These are phyloP conservation scores for Eleginops maclovinus DNA, from an alignment of 2,113 vertebrate genomes.

Conservation along the genomic window DNA sequence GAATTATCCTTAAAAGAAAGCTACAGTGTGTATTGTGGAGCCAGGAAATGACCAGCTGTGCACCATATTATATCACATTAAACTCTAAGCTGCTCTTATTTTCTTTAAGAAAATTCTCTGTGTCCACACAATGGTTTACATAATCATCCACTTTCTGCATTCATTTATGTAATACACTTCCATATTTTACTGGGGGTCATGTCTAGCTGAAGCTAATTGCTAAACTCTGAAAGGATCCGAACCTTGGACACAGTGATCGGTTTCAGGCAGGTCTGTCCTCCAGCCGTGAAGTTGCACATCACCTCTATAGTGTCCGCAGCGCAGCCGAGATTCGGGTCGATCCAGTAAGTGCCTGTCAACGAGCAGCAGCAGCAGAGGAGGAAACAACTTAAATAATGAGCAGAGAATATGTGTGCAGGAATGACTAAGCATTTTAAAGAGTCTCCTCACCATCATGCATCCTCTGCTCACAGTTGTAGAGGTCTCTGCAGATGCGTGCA, in stretches of 20 bases:
- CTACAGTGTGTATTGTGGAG: constrained; percentile 5
- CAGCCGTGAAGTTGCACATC: constrained; percentile 92
- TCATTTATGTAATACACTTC: constrained; percentile 1
- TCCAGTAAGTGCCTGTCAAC: constrained; percentile 92
- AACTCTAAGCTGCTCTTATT: not conserved
- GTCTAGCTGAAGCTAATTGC: not conserved
- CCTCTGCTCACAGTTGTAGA: constrained; percentile 95
- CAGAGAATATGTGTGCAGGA: not conserved
- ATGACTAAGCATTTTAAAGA: not conserved
- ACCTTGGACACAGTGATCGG: constrained; percentile 94
- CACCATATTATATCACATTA: constrained; percentile 20
- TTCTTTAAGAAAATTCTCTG: constrained; percentile 7
- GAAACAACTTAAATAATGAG: not conserved
- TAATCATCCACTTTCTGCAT: constrained; percentile 12
- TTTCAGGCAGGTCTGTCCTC: constrained; percentile 95
- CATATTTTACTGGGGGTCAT: not conserved
- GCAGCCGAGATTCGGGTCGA: constrained; percentile 97
- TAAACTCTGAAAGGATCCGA: constrained; percentile 23
- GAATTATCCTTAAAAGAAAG: constrained; percentile 21
- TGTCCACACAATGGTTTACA: constrained; percentile 2
- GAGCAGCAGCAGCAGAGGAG: constrained; percentile 3
- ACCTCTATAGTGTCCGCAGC: constrained; percentile 93
- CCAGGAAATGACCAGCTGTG: constrained; percentile 33
- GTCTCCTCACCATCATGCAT: constrained; percentile 88
- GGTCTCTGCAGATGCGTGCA: constrained; percentile 95